phyloP scores from a whole-genome alignment of 2,113 vertebrate species.

The Nothobranchius kuhntae region DNA sequence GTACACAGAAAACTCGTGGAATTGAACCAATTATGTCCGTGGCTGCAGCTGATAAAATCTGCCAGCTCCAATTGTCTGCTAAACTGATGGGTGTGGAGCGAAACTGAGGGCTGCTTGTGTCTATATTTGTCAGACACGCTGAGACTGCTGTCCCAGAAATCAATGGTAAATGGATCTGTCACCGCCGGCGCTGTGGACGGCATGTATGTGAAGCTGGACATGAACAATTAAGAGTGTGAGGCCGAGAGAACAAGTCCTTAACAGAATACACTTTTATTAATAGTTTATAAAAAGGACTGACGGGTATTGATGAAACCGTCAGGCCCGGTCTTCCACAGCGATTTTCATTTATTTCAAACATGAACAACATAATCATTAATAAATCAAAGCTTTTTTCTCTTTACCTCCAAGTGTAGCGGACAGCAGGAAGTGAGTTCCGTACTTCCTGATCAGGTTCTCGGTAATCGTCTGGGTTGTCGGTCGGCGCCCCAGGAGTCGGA shows the following conservation, averaged over 20 bases:
- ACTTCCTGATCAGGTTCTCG: constrained; percentile 97
- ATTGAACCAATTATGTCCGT: constrained; percentile 3
- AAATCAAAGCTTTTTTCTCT: background rate
- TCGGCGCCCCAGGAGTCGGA: constrained; percentile 90
- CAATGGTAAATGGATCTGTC: background rate
- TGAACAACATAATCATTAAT: background rate
- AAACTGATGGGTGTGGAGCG: background rate
- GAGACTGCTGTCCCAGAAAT: background rate
- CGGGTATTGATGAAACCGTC: too few species aligned
- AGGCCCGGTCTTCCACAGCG: too few species aligned
- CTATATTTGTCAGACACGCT: constrained; percentile 2
- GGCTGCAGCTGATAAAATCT: constrained; percentile 5
- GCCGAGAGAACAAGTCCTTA: background rate
- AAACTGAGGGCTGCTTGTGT: constrained; percentile 1
- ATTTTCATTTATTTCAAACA: background rate
- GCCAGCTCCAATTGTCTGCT: constrained; percentile 1
- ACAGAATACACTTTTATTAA: background rate
- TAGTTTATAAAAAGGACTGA: too few species aligned
- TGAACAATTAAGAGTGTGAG: background rate
- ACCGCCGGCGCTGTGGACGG: background rate
- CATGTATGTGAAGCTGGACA: background rate
- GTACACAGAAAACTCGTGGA: background rate
- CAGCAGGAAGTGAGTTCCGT: constrained; percentile 95
- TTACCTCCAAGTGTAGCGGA: constrained; percentile 97
- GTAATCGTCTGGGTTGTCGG: constrained; percentile 92